Evolutionary conservation across 2,888 invertebrate species (phyloP).

Genomic region (Plagiodera versicolora): DNA sequence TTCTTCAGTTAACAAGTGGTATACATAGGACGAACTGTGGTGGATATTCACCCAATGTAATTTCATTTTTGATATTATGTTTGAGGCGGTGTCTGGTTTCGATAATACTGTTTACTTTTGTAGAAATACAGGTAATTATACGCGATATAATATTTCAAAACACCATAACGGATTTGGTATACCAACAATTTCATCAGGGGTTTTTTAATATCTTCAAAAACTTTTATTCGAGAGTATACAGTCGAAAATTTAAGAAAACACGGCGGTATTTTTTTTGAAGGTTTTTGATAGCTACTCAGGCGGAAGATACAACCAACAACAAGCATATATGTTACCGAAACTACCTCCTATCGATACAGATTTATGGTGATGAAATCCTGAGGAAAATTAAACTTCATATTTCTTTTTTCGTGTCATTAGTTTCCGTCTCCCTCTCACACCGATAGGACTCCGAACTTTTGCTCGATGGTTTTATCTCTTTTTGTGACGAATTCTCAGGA

Average conservation of each 20-base stretch:
- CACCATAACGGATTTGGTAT: too few relatives aligned
- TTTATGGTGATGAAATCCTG: conserved; percentile 54
- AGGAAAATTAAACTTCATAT: conserved; percentile 52
- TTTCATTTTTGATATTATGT: background rate
- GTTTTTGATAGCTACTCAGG: background rate
- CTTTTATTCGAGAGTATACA: too few relatives aligned
- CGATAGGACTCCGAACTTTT: conserved; percentile 35
- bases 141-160: too few relatives aligned
- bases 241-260: too few relatives aligned
- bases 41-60: background rate
- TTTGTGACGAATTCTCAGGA: conserved; percentile 33
- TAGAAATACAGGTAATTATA: too few relatives aligned
- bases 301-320: conserved; percentile 17
- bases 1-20: conserved; percentile 32
- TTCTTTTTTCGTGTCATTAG: conserved; percentile 44
- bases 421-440: conserved; percentile 37
- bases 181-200: too few relatives aligned
- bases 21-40: conserved; percentile 12
- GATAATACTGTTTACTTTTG: too few relatives aligned
- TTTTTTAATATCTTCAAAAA: too few relatives aligned
- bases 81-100: too few relatives aligned
- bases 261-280: too few relatives aligned
- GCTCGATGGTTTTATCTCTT: conserved; percentile 28
- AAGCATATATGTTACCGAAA: conserved; percentile 46
- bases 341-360: conserved; percentile 50